Base-by-base conservation (phyloP, 1,140 invertebrate species). In the Cyclina sinensis region DNA sequence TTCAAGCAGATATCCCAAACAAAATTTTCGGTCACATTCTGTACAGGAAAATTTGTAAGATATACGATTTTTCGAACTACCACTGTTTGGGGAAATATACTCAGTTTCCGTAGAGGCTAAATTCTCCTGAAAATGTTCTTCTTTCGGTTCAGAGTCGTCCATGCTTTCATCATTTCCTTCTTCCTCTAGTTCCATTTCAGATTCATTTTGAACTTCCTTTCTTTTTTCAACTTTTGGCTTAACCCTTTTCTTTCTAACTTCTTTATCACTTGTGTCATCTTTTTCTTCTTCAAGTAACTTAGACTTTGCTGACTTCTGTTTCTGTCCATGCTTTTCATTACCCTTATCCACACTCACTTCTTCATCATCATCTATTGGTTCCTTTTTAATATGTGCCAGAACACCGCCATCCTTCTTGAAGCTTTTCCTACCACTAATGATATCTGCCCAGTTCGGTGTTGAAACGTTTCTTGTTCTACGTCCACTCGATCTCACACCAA, bases 391-490 rank as follows among this genome's bases (percentile, higher is more conserved):
- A 30, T 83, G 57, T 0, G 46, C 48, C 32, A 84, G 46, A 46
- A 73, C 68, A 48, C 59, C 82, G 0, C 82, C 82, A 84, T 84
- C 82, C 54, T 70, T 74, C 57, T 65, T 81, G 27, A 84, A 84
- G 37, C 82, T 84, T 74, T 73, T 84, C n/a, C 82, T 70, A 2
- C 82, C 82, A 84, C 82, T 84, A 0, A 84, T 48, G 4, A 84
- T 84, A 32, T 84, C 82, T 14, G 82, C 82, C 82, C 82, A 84
- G 48, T 84, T 84, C 21, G 82, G 82, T 51, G 82, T 84, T 18
- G 62, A 3, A 16, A 73, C 32, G 48, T 84, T 70, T 70, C 82
- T 68, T 73, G 59, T 84, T 24, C 62, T 84, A 16, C 82, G 62
- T 4, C 82, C 46, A 78, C 74, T 78, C 21, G 65, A 70, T 37